These are phyloP conservation scores for Himantopus leucocephalus DNA, from an alignment of 2,113 vertebrate genomes.

Conservation along the genomic window DNA sequence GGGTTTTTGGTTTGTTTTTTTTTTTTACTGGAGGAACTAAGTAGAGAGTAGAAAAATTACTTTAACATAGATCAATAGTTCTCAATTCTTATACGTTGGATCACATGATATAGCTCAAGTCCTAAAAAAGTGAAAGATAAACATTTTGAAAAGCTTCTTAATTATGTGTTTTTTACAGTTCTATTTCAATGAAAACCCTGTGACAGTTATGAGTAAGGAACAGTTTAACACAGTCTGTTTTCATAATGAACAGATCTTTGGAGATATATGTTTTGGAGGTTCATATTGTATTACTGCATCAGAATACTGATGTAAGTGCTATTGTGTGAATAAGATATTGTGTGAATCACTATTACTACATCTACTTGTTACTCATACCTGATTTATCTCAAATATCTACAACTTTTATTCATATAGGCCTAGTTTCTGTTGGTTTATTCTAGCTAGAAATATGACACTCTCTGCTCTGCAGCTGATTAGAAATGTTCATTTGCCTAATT, in stretches of 20 bases:
- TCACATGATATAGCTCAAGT: background rate
- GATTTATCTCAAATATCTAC: background rate
- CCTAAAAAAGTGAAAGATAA: background rate
- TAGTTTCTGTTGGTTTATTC: background rate
- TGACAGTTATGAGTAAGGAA: background rate
- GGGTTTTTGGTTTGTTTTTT: background rate
- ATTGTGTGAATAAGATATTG: background rate
- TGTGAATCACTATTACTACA: background rate
- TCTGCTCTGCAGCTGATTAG: background rate
- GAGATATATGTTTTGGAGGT: background rate
- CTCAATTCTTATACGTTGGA: background rate
- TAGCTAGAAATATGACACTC: background rate
- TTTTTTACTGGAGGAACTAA: background rate
- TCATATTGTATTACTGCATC: background rate
- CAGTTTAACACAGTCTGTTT: background rate
- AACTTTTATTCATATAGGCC: background rate
- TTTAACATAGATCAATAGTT: background rate
- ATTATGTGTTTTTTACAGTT: background rate
- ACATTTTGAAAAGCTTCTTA: background rate
- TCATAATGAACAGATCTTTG: background rate
- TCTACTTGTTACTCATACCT: background rate
- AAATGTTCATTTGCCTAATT: background rate
- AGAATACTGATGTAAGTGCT: background rate
- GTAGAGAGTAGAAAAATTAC: background rate
- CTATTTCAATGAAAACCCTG: background rate